Conservation (phyloP, 2,113 vertebrate species). For the Stigmatopora nigra region DNA sequence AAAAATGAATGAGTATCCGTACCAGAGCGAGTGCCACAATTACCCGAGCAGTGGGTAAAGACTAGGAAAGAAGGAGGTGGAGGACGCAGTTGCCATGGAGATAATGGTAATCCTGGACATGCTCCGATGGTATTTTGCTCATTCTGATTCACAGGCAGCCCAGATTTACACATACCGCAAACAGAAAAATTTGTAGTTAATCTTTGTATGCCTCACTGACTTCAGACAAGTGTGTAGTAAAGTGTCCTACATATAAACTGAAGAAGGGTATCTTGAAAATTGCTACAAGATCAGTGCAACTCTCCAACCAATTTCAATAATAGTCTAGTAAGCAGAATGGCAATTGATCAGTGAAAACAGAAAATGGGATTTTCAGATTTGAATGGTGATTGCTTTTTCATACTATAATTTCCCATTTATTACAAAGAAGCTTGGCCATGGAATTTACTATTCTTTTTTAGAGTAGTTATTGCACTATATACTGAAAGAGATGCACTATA, state of each 20-base stretch:
- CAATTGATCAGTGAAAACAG: not conserved
- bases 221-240: constrained; percentile 28
- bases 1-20: constrained; percentile 45
- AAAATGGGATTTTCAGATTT: not conserved
- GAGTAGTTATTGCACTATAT: not conserved
- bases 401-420: no score
- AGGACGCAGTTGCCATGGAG: constrained; percentile 55
- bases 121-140: constrained; percentile 43
- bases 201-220: constrained; percentile 44
- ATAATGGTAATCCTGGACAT: constrained; percentile 54
- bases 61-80: constrained; percentile 21
- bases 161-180: constrained; percentile 29
- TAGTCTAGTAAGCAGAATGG: no score
- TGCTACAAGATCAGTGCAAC: not conserved
- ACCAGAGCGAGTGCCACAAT: constrained; percentile 36
- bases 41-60: constrained; percentile 29
- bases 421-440: not conserved
- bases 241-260: constrained; percentile 26
- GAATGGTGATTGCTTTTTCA: no score
- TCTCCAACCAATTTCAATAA: not conserved
- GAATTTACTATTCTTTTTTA: not conserved
- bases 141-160: constrained; percentile 19
- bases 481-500: not conserved
- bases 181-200: constrained; percentile 45
- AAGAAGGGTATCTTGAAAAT: not conserved